Conservation (phyloP, 2,797 vertebrate species). For the Pantherophis vulpinus region DNA sequence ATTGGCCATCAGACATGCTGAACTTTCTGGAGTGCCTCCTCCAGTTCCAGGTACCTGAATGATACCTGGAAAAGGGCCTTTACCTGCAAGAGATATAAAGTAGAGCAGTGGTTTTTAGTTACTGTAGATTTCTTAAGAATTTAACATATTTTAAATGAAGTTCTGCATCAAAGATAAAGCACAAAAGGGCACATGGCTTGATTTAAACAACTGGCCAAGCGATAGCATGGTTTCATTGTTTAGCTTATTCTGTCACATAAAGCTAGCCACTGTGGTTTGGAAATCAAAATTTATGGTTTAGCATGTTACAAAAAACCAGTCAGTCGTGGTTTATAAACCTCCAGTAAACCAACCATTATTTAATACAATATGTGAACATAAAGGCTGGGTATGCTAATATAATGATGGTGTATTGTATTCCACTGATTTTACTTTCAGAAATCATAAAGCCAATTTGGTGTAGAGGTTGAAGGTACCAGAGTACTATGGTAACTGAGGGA, state of each 20-base stretch:
- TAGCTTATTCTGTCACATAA: neutral
- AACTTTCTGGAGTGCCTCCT: constrained; percentile 79
- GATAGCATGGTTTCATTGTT: neutral
- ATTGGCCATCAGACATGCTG: constrained; percentile 83
- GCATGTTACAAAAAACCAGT: neutral
- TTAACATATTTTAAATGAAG: neutral
- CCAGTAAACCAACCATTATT: neutral
- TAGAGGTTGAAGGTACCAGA: neutral
- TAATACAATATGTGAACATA: neutral
- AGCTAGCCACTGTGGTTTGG: neutral
- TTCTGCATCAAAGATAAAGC: neutral
- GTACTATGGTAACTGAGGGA: neutral
- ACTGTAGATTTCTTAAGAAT: neutral
- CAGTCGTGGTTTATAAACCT: neutral
- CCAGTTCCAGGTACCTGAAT: constrained; percentile 80
- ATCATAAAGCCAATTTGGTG: neutral
- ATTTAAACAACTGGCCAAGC: neutral
- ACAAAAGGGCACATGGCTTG: neutral
- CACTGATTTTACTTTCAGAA: neutral
- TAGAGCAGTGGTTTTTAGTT: constrained; percentile 1
- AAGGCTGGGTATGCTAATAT: neutral
- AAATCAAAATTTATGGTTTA: neutral
- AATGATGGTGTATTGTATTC: neutral
- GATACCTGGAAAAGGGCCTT: constrained; percentile 84
- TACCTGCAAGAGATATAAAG: constrained; percentile 64